Base-by-base conservation (phyloP, 2,113 vertebrate species). In the Nansenia antarctica region DNA sequence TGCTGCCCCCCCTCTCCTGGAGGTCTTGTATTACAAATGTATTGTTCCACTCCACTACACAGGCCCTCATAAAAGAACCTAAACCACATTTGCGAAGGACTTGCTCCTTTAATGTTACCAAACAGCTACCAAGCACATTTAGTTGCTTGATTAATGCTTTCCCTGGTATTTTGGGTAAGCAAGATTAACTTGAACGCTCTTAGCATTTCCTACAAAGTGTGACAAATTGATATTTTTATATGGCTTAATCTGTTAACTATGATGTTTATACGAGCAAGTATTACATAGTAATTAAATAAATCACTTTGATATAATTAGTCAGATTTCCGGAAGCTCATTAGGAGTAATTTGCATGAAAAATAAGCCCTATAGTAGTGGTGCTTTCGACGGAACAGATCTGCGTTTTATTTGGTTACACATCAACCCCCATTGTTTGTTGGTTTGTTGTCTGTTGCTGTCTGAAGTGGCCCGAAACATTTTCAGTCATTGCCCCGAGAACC, bases 311-410 rank as follows among this genome's bases (percentile, higher is more conserved):
- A 88, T 90, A 89, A 90, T 90, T 90, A 90, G 89, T 88, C 89
- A 89, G 87, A 89, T 89, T 90, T 90, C 89, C 88, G 89, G 89
- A 90, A 89, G 89, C 89, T 90, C 89, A 89, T 89, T 90, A 90
- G 89, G 81, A 87, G 87, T 90, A 85, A 90, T 90, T 90, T 89
- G 89, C 87, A 89, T 90, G 87, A 88, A 91, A 92, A 90, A 91
- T 89, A 88, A 88, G 89, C 87, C 89, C 89, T 85, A 87, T 87
- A 89, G 88, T 88, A 83, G 82, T 86, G 88, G 84, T 86, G 9
- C 22, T 27, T 27, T 69, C 81, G 83, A 70, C 79, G 76, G 73
- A 78, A 84, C 80, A 84, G 78, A 87, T 86, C 86, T 74, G 76
- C 65, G 80, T 85, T 85, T 88, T 87, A 89, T 90, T 85, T 89